A percentile compares a stretch with the other conserved stretches of the same genome.
Conservation (phyloP, 2,797 vertebrate genomes). For the Hydrolagus colliei region DNA sequence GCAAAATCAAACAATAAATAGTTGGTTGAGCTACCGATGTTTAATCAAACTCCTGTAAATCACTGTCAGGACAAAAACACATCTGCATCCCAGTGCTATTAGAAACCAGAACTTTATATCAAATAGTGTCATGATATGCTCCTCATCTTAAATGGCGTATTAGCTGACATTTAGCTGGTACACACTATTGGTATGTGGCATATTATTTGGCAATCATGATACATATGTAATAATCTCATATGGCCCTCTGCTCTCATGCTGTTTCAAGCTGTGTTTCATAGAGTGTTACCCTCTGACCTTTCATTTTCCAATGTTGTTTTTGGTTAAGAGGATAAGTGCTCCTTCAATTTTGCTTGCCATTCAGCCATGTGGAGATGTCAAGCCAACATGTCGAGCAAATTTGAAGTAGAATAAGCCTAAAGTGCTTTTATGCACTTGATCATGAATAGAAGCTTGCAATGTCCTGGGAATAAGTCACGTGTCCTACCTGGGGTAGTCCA, state of each 20-base stretch:
- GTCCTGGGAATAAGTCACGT: neutral
- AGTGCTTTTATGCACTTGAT: neutral
- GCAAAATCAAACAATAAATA: slow-evolving; percentile 9
- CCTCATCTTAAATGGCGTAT: too few species aligned
- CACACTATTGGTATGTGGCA: neutral
- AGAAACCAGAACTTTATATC: neutral
- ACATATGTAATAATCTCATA: neutral
- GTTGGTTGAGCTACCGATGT: neutral
- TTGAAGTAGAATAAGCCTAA: neutral
- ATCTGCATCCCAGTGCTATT: neutral
- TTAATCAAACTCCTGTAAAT: slow-evolving; percentile 7
- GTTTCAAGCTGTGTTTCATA: neutral
- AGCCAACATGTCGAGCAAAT: neutral
- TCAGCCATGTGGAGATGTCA: neutral
- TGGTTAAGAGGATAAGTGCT: neutral
- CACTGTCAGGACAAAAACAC: neutral
- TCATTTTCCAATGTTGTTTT: neutral
- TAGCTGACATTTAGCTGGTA: neutral
- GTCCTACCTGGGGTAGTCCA: neutral
- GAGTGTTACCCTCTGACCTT: neutral
- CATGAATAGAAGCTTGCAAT: neutral
- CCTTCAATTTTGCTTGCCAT: neutral
- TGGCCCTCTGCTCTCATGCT: neutral
- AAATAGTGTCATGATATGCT: neutral
- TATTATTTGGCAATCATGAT: too few species aligned